Base-by-base conservation (phyloP, 2,888 invertebrate species). In the Brenthis hecate region DNA sequence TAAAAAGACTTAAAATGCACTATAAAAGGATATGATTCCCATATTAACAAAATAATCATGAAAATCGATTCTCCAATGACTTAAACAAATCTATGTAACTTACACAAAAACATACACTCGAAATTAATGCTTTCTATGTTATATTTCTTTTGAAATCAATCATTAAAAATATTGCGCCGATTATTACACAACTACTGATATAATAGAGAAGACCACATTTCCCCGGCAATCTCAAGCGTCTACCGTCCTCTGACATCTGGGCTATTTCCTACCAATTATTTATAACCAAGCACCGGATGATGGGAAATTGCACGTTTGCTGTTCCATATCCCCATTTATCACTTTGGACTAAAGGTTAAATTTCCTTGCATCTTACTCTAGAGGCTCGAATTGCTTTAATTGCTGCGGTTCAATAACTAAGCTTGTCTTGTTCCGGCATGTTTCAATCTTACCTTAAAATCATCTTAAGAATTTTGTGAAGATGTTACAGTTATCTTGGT, bases 181-280 rank as follows among this genome's bases (percentile, higher is more conserved):
- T 54, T 14, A 19, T 14, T 13, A 23, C 54, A 43, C 23, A 54
- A 23, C 28, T 11, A 28, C n/a, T 55, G 36, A 11, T 43, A 43
- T 58, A 66, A 55, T 60, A 13, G 32, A 60, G 23, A 14, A 58
- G 16, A 53, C 65, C 53, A 14, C 56, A 14, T 62, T 61, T 36
- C 60, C 19, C 32, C 19, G 55, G 51, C 61, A 67, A 61, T 67
- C 66, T 56, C 19, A 55, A 60, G 19, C 60, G 54, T 67, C 61
- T 56, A 55, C 58, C 43, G 62, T 58, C 54, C 64, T 53, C 54
- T 55, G 64, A 64, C 64, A 68, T 64, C 55, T 50, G 50, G 54
- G 63, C 58, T 58, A 68, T 54, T 64, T 50, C 64, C 64, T 57
- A 63, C 63, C 58, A 64, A 53, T 68, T 58, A 64, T 58, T 57